Conservation (phyloP, 2,113 vertebrate genomes). For the Fukomys damarensis region DNA sequence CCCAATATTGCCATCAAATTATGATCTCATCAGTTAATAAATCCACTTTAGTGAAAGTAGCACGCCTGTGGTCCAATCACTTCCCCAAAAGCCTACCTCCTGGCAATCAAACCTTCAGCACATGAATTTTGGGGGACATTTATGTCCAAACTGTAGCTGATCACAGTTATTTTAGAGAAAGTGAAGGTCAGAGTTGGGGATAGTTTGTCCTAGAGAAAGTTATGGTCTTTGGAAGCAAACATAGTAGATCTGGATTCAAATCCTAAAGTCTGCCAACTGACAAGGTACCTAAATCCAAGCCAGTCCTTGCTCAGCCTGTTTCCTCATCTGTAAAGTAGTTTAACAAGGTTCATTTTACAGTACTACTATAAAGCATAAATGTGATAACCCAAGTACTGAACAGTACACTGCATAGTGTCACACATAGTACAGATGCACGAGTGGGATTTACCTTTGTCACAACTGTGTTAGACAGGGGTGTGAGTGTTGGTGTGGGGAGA, state of each 20-base stretch:
- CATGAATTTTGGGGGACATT: not conserved
- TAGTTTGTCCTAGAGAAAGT: not conserved
- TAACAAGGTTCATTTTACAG: not conserved
- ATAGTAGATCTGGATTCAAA: not conserved
- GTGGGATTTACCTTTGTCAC: not conserved
- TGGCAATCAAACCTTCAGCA: not conserved
- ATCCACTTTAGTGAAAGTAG: not conserved
- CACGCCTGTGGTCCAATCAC: not conserved
- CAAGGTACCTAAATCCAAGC: not conserved
- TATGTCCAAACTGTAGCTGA: not conserved
- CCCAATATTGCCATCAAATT: not conserved
- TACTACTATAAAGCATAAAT: not conserved
- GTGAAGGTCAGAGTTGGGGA: not conserved
- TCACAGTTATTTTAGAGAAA: not conserved
- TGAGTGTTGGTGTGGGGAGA: not conserved
- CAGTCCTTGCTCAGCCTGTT: not conserved
- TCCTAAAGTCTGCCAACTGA: not conserved
- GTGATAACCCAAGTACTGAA: not conserved
- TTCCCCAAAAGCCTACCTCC: not conserved
- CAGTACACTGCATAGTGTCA: not conserved
- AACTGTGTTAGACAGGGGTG: not conserved
- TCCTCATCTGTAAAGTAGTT: not conserved
- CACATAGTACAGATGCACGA: not conserved
- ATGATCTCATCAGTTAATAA: not conserved
- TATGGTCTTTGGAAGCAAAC: not conserved